Evolutionary conservation across 1,140 invertebrate genomes (phyloP).

Genomic region (Bombus impatiens): DNA sequence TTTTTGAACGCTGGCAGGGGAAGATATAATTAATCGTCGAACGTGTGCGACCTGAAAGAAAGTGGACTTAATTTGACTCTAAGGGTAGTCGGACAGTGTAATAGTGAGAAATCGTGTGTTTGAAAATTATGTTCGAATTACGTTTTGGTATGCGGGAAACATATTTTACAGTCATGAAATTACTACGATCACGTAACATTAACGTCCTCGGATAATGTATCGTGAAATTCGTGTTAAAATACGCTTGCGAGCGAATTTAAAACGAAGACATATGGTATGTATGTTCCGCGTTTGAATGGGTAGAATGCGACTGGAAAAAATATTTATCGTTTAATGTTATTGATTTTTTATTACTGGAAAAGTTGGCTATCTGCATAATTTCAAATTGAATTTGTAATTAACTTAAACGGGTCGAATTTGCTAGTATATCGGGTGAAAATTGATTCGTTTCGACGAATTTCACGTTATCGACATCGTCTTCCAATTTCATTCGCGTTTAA

Average conservation of each 20-base stretch:
- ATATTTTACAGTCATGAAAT: neutral
- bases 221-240: neutral
- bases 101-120: neutral
- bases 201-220: neutral
- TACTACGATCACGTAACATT: neutral
- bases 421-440: neutral
- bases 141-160: neutral
- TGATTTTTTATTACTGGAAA: too few species aligned
- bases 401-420: neutral
- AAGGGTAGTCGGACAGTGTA: too few species aligned
- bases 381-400: neutral
- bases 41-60: neutral
- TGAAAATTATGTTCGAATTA: neutral
- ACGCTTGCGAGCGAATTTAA: neutral
- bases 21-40: conserved; percentile 1
- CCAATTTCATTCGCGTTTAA: neutral
- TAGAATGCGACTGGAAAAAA: neutral
- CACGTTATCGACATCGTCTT: neutral
- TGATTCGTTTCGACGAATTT: neutral
- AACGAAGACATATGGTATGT: neutral
- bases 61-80: neutral
- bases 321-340: neutral
- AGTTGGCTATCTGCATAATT: neutral
- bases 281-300: neutral
- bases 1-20: neutral